A percentile compares a stretch with the other conserved stretches of the same genome.
Conservation (phyloP, 2,888 invertebrate species). For the Drosophila robusta region DNA sequence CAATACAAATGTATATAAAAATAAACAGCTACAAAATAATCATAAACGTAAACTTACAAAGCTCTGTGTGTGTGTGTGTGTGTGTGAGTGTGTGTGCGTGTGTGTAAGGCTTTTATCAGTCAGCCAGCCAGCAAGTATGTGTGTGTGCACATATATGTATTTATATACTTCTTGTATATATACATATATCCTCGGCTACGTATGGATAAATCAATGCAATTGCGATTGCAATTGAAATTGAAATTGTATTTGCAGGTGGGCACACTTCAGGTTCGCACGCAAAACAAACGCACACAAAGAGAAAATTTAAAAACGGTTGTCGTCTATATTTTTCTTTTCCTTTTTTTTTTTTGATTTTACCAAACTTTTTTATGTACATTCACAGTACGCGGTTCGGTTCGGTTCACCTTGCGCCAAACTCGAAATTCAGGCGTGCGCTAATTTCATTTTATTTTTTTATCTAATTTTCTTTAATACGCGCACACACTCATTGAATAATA, state of each 20-base stretch:
- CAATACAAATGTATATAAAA: slow-evolving; percentile 32
- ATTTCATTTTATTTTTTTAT: slow-evolving; percentile 67
- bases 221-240: slow-evolving; percentile 52
- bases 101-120: slow-evolving; percentile 61
- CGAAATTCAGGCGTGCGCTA: slow-evolving; percentile 77
- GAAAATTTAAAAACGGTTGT: slow-evolving; percentile 69
- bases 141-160: slow-evolving; percentile 13
- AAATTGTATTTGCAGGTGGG: slow-evolving; percentile 33
- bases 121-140: slow-evolving; percentile 33
- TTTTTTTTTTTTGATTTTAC: slow-evolving; percentile 21
- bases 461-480: slow-evolving; percentile 71
- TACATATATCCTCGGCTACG: slow-evolving; percentile 52
- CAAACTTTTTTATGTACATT: slow-evolving; percentile 48
- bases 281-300: slow-evolving; percentile 63
- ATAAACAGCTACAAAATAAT: slow-evolving; percentile 69
- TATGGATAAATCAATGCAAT: slow-evolving; percentile 43
- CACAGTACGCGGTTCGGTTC: slow-evolving; percentile 38
- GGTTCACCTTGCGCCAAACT: slow-evolving; percentile 75
- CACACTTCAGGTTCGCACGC: slow-evolving; percentile 61
- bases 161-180: slow-evolving; percentile 22
- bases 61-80: slow-evolving; percentile 28
- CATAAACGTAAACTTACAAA: slow-evolving; percentile 71
- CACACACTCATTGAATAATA: slow-evolving; percentile 73
- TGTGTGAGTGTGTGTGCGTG: slow-evolving; percentile 15
- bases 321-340: slow-evolving; percentile 26